phyloP scores from a whole-genome alignment of 92 coral and sea anemone genomes.

The Actinernus sp. region DNA sequence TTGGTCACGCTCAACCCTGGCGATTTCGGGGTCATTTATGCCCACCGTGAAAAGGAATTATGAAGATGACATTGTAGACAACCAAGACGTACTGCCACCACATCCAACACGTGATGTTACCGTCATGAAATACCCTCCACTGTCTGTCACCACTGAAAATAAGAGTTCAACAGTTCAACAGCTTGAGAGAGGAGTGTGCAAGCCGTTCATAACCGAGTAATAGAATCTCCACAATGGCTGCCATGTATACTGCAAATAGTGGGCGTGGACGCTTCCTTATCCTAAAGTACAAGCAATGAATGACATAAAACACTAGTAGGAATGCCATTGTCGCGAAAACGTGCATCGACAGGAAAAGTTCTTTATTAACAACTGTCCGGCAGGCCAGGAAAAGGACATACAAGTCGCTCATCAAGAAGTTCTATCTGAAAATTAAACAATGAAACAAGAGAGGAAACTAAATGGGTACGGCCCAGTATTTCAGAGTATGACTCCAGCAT shows the following conservation, averaged over 20 bases:
- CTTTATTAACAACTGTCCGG: constrained; percentile 63
- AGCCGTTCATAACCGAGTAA: too few relatives aligned
- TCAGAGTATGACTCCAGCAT: constrained; percentile 4
- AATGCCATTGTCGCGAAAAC: constrained; percentile 29
- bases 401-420: constrained; percentile 26
- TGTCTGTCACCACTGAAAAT: constrained; percentile 25
- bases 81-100: constrained; percentile 31
- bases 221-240: too few relatives aligned
- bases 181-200: constrained; percentile 53
- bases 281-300: constrained; percentile 12
- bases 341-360: constrained; percentile 37
- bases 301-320: constrained; percentile 18
- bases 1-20: too few relatives aligned
- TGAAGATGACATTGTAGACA: constrained; percentile 43
- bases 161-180: constrained; percentile 44
- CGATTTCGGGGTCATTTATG: too few relatives aligned
- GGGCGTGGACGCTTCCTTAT: constrained; percentile 9
- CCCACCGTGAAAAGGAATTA: too few relatives aligned
- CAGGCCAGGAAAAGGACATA: constrained; percentile 78
- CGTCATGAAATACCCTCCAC: constrained; percentile 61
- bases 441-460: constrained; percentile 13
- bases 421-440: constrained; percentile 48
- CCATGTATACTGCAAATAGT: too few relatives aligned
- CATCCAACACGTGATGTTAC: too few relatives aligned
- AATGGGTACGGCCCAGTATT: not conserved